Evolutionary conservation across 1,140 invertebrate species (phyloP), one percentile per base, ranked within the genome.

Genomic region (Zaprionus capensis): DNA sequence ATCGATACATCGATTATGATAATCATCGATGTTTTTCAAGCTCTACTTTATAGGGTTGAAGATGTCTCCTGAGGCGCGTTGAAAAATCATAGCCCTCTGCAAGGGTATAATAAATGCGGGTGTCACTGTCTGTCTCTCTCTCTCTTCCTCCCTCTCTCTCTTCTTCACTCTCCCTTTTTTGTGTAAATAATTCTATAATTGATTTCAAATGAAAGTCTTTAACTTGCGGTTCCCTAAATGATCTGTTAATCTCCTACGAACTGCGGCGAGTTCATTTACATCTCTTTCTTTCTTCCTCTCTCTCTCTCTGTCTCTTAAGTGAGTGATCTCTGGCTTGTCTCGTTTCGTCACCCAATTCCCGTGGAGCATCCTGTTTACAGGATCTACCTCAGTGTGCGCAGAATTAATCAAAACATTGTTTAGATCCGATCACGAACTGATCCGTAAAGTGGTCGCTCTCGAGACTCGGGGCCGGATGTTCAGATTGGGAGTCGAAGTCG

Each of bases 301-400:
- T 12, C 17, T 49, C 17, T 1, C 7, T 17, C 17, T 36, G 14
- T 15, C 4, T 38, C 36, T 12, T 5, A 15, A 7, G 12, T 15
- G 36, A 15, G 36, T 38, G 36, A 15, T 38, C 14, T 38, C 36
- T 15, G 36, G 36, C 36, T 38, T 38, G 36, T 3, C 36, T 46
- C 7, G 41, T 64, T 71, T 87, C 74, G 68, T 73, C 84, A 83
- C 78, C 71, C 78, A 71, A 88, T 88, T 75, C n/a, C 31, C 24
- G 2, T 11, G 20, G 6, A 20, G 63, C 78, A 83, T 87, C 83
- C 83, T 87, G 83, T 87, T 87, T 87, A 87, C 81, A 78, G 83
- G 78, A 75, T 26, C 26, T n/a, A 41, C 41, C 17, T 53, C 34
- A 65, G n/a, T 65, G 17, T 28, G 28, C 69, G 26, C 4, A 17